A percentile compares a stretch with the other conserved stretches of the same genome.
Conservation (phyloP, 2,113 vertebrate species). For the Macheiramphus alcinus region DNA sequence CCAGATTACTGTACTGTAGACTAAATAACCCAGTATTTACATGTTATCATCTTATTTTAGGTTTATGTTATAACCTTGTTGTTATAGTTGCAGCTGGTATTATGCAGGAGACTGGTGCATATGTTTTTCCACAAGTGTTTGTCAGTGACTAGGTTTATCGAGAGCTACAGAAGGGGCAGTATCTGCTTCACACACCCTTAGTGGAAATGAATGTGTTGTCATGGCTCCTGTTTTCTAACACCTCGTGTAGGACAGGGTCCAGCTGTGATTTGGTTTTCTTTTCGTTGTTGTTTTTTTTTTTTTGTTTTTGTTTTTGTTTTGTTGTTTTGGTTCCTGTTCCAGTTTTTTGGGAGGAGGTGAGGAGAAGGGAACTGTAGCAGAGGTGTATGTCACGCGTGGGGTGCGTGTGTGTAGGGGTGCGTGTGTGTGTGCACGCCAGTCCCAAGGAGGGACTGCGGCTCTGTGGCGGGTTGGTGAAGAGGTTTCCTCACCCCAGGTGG, state of each 20-base stretch:
- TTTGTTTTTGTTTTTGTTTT: background rate
- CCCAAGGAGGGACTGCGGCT: background rate
- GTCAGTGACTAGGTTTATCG: slow-evolving; percentile 57
- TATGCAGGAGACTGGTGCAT: slow-evolving; percentile 82
- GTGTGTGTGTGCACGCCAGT: background rate
- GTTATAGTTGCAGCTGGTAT: slow-evolving; percentile 85
- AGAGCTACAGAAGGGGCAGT: slow-evolving; percentile 55
- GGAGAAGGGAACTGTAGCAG: slow-evolving; percentile 48
- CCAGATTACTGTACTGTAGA: slow-evolving; percentile 93
- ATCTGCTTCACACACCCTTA: slow-evolving; percentile 56
- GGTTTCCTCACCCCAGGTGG: slow-evolving; percentile 23
- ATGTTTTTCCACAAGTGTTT: slow-evolving; percentile 75
- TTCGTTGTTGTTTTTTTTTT: background rate
- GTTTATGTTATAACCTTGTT: slow-evolving; percentile 88
- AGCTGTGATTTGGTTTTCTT: slow-evolving; percentile 43
- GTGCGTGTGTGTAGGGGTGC: rapidly evolving
- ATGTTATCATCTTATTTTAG: slow-evolving; percentile 89
- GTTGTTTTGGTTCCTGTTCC: slow-evolving; percentile 26
- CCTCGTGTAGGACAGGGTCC: slow-evolving; percentile 53
- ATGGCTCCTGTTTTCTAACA: slow-evolving; percentile 55
- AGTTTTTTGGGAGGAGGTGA: background rate
- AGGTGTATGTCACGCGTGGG: background rate
- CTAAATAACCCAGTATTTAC: slow-evolving; percentile 90
- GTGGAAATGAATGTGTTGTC: slow-evolving; percentile 64
- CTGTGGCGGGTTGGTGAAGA: background rate